Evolutionary conservation across 1,140 invertebrate genomes (phyloP), one percentile per base, ranked within the genome.

Genomic region (Platorchestia sp.): DNA sequence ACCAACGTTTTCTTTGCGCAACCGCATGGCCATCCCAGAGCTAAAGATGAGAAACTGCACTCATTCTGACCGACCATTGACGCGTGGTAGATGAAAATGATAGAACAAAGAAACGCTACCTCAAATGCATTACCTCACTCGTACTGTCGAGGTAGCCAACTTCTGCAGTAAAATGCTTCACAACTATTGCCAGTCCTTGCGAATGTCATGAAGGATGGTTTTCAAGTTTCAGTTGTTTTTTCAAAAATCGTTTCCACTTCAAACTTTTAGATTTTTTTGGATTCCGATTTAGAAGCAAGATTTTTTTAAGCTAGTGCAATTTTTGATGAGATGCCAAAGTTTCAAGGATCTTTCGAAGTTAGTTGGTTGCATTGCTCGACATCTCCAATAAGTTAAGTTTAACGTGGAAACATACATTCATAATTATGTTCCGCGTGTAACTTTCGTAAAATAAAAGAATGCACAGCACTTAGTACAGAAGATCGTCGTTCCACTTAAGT

Each of bases 31-130:
- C 87, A 89, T 89, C 43, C 41, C 87, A 41, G 36, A 89, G 87
- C 87, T 42, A 89, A 41, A 89, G 87, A 19, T 42, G 87, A 89
- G 87, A 89, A 89, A 89, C 87, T 89, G 87, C 87, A 89, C 87
- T 44, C 43, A 42, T 42, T 89, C 87, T 75, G 14, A 36, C 53
- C 87, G 43, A 16, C 14, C 59, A 36, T 75, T 22, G 59, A 75
- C 59, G 59, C 27, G 36, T 27, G 36, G 59, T 75, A 75, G n/a
- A n/a, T 51, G 47, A 51, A 51, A 10, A 36, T 75, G 59, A 75
- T 22, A 75, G 14, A 75, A 75, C 36, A 36, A 75, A 36, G 59
- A 75, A 75, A 75, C 59, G 14, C 59, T 75, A 1, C 14, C 59
- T 22, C 14, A 22, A 75, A 75, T 75, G 59, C 59, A 75, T 75